Evolutionary conservation across 2,113 vertebrate genomes (phyloP).

Genomic region (Abramis brama): DNA sequence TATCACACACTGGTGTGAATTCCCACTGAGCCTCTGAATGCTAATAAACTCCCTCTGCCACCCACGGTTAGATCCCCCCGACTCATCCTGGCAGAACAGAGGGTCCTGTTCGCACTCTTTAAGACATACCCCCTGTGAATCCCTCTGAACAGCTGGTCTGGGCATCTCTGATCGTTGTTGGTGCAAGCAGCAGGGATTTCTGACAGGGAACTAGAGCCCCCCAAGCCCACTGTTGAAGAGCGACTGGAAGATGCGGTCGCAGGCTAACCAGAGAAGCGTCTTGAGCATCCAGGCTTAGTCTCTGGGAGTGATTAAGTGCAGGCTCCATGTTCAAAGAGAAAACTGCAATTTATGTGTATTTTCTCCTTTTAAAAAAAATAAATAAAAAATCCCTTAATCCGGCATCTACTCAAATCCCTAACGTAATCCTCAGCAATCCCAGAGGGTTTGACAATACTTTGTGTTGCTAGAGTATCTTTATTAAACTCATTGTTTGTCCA

Average conservation of each 20-base stretch:
- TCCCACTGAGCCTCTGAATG: slow-evolving; percentile 49
- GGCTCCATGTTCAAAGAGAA: slow-evolving; percentile 26
- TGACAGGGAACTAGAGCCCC: neutral
- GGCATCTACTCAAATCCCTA: slow-evolving; percentile 57
- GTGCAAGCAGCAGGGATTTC: neutral
- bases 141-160: slow-evolving; percentile 1
- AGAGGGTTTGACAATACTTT: slow-evolving; percentile 51
- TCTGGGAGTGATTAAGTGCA: slow-evolving; percentile 11
- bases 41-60: slow-evolving; percentile 24
- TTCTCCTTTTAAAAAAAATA: neutral
- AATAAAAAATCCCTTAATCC: slow-evolving; percentile 49
- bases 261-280: neutral
- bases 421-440: slow-evolving; percentile 58
- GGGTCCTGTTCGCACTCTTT: slow-evolving; percentile 6
- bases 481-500: slow-evolving; percentile 26
- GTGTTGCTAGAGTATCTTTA: slow-evolving; percentile 40
- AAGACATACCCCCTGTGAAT: neutral
- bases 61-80: neutral
- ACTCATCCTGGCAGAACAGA: neutral
- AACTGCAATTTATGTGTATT: slow-evolving; percentile 33
- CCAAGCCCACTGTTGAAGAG: neutral
- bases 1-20: slow-evolving; percentile 53
- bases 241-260: neutral
- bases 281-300: neutral
- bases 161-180: neutral